Evolutionary conservation across 1,140 invertebrate species (phyloP).

Genomic region (Micrasema minimum): DNA sequence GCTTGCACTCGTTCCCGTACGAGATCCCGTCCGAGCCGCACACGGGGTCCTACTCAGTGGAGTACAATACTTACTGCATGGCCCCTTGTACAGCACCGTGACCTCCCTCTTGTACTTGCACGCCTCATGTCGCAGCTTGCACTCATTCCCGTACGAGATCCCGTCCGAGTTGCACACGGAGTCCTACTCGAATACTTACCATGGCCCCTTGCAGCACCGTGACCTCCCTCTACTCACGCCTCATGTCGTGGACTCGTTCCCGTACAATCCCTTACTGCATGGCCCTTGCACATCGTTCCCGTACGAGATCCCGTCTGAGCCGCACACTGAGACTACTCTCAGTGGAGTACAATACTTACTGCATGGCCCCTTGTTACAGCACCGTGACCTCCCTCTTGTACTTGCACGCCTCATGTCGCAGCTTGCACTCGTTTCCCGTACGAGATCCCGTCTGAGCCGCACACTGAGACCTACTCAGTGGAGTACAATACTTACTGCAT

Average conservation of each 20-base stretch:
- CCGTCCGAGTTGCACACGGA: too few relatives aligned
- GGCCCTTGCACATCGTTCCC: too few relatives aligned
- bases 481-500: conserved; percentile 87
- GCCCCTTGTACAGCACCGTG: conserved; percentile 79
- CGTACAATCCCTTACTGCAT: too few relatives aligned
- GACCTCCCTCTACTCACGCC: too few relatives aligned
- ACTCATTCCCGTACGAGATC: conserved; percentile 88
- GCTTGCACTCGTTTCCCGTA: conserved; percentile 89
- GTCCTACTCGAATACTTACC: too few relatives aligned
- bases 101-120: conserved; percentile 80
- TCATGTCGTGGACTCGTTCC: too few relatives aligned
- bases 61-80: conserved; percentile 88
- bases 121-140: conserved; percentile 82
- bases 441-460: conserved; percentile 88
- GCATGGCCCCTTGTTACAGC: conserved; percentile 83
- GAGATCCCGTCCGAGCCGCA: conserved; percentile 90
- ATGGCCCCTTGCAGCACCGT: too few relatives aligned
- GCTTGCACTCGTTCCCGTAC: conserved; percentile 88
- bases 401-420: conserved; percentile 82
- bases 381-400: conserved; percentile 77
- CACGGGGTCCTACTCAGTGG: conserved; percentile 87
- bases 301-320: too few relatives aligned
- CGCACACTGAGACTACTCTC: too few relatives aligned
- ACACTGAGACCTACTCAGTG: conserved; percentile 88
- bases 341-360: conserved; percentile 86